phyloP scores from a whole-genome alignment of 2,797 vertebrate genomes.

The Iguana delicatissima region DNA sequence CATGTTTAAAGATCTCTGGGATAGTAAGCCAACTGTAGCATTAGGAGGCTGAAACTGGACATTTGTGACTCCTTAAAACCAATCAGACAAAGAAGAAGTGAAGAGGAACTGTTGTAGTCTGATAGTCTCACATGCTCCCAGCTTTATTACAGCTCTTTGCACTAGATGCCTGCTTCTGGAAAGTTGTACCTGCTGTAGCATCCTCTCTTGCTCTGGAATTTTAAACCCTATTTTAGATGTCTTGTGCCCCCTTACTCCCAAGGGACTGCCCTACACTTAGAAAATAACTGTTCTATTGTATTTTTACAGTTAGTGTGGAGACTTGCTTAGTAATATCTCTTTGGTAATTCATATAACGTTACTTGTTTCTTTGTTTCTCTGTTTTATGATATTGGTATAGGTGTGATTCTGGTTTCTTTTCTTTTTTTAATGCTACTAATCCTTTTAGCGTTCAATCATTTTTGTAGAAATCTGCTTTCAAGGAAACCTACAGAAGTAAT shows the following conservation, averaged over 20 bases:
- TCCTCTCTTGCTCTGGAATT: not conserved
- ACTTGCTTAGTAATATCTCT: not conserved
- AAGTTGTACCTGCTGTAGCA: not conserved
- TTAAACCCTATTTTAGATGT: not conserved
- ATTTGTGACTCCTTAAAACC: not conserved
- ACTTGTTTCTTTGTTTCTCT: slow-evolving; percentile 30
- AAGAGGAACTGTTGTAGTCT: not conserved
- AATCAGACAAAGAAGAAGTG: not conserved
- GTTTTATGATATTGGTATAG: not conserved
- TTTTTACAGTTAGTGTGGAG: not conserved
- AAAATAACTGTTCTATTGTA: not conserved
- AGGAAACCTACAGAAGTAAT: slow-evolving; percentile 49
- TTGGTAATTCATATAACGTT: slow-evolving; percentile 43
- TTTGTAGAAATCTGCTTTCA: slow-evolving; percentile 45
- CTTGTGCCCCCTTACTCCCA: not conserved
- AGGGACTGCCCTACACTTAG: not conserved
- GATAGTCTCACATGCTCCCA: not conserved
- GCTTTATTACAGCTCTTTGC: no score
- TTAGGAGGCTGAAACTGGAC: not conserved
- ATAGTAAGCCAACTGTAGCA: not conserved
- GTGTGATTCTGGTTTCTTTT: not conserved
- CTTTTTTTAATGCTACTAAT: slow-evolving; percentile 32
- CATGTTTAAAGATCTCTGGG: not conserved
- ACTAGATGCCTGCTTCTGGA: not conserved
- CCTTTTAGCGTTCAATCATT: not conserved